Evolutionary conservation across 2,113 vertebrate species (phyloP), one percentile per base, ranked within the genome.

Genomic region (Dasypus novemcinctus): DNA sequence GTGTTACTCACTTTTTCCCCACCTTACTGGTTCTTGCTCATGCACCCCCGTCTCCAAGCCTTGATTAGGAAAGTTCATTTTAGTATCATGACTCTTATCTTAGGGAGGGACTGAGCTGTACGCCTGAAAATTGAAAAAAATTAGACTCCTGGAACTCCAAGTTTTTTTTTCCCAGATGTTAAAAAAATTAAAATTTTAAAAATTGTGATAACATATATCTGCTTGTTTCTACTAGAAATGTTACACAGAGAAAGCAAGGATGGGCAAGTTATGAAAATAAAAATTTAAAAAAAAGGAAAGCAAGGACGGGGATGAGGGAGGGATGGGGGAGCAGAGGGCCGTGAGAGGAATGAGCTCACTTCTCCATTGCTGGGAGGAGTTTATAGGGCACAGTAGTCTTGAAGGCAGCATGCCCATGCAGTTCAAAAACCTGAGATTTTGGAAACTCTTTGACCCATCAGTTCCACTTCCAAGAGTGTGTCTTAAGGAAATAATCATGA

Each of bases 401-500:
- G 23, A 23, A 80, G 66, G 23, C 15, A 11, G 29, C 25, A 10
- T 21, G 31, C 31, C 36, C 38, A 38, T 9, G 38, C 43, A 69
- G 20, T n/a, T 57, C 59, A 76, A 74, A 96, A 66, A 43, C 25
- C 54, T 18, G 61, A 89, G 87, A 87, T 79, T 87, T 59, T 21
- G 27, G 80, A 90, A 93, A 38, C 49, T 64, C 63, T 85, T 76
- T 72, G 61, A 96, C 54, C 38, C 5, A 68, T 52, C 7, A 52
- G 27, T 84, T 90, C 54, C n/a, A 75, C n/a, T 87, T 86, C 54
- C 71, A 38, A 88, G 78, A 59, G 20, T 54, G 21, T 84, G 33
- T 54, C 49, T 89, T 93, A 94, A 75, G 89, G 43, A 81, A 89
- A 71, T 79, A 89, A 90, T 88, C 27, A 23, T 36, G 54, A 31